Evolutionary conservation across 2,113 vertebrate genomes (phyloP).

Genomic region (Actinemys pallida): DNA sequence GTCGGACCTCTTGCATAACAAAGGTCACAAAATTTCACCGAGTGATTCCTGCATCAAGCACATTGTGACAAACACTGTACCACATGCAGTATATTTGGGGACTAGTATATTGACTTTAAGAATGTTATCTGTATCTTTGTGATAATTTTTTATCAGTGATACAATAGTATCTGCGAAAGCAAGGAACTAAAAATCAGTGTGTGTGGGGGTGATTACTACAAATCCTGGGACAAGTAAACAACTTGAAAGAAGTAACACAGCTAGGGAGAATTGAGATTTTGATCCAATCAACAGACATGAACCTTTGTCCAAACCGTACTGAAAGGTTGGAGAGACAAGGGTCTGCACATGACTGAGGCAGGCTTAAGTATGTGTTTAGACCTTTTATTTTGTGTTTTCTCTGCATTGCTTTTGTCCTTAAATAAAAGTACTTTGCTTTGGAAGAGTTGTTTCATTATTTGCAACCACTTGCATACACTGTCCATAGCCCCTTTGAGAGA

Average conservation of each 20-base stretch:
- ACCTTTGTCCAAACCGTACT: background rate
- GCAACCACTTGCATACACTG: background rate
- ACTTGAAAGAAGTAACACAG: background rate
- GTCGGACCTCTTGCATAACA: background rate
- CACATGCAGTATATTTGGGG: background rate
- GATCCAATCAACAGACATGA: background rate
- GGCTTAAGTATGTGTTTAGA: background rate
- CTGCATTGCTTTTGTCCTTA: background rate
- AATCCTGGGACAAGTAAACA: background rate
- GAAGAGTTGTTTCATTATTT: background rate
- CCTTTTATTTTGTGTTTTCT: background rate
- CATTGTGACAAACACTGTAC: background rate
- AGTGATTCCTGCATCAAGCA: background rate
- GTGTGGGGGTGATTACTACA: no score
- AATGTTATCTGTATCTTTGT: background rate
- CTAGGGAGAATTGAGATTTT: background rate
- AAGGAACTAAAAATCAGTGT: background rate
- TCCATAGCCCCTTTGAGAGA: background rate
- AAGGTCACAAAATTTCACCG: background rate
- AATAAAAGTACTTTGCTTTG: background rate
- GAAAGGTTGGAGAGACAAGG: background rate
- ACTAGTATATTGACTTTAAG: background rate
- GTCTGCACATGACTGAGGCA: background rate
- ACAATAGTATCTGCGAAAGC: background rate
- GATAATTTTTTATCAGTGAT: background rate